Evolutionary conservation across 2,797 vertebrate species (phyloP), one percentile per base, ranked within the genome.

Genomic region (Philypnodon macrostomus): DNA sequence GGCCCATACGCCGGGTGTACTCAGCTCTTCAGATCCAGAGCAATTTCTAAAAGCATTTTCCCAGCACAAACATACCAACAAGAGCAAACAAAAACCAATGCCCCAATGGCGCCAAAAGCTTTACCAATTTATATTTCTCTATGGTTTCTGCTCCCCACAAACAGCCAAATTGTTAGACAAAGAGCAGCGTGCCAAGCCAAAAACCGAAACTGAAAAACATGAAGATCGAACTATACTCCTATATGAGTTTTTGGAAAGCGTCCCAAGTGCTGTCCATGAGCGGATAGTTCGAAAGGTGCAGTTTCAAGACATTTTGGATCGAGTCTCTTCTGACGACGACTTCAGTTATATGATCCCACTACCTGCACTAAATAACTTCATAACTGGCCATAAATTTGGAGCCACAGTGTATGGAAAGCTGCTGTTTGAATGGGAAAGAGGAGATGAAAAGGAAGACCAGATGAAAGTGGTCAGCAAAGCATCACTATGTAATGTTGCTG

Each of bases 391-490:
- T 11, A 19, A 8, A 10, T 7, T 18, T 1, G 68, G 64, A 11
- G 42, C 5, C n/a, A 66, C 47, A 4, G 26, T 7, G 21, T 66
- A 66, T 13, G 73, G 58, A 2, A 39, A 17, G 15, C 54, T 75
- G 33, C 32, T 63, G 36, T 62, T 59, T 31, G 17, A 72, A 2
- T 66, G 58, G 64, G 8, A 30, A 13, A 66, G 68, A 34, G 52
- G 45, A 16, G 7, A 8, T 2, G 37, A 41, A 12, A 39, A 50
- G 2, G 38, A 32, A 2, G 9, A 21, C 10, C 11, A 11, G 3
- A 33, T 29, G 18, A 5, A 12, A 11, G n/a, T 42, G 1, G 26
- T 26, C 38, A 26, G 5, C n/a, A 13, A 4, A 3, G 6, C 11
- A 14, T 24, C 37, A 2, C 23, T 4, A 5, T 27, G 21, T 11